A percentile compares a stretch with the other conserved stretches of the same genome.
phyloP scores from a whole-genome alignment of 92 coral and sea anemone genomes.

The Actinostola sp. region DNA sequence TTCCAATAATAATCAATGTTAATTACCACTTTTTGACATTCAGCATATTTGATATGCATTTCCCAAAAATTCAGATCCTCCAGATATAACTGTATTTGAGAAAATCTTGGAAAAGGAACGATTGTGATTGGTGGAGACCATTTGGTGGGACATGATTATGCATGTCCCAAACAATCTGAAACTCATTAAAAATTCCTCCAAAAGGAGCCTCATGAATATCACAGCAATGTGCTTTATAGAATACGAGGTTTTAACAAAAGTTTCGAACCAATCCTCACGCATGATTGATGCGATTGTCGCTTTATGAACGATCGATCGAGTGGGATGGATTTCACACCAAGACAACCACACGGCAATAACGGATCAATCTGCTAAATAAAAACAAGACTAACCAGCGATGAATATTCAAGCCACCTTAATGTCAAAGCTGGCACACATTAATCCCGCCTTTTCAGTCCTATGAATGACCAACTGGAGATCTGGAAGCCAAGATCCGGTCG shows the following conservation, averaged over 20 bases:
- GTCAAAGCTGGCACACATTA: conserved; percentile 66
- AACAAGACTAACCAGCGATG: conserved; percentile 56
- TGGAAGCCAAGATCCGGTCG: conserved; percentile 71
- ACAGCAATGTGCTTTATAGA: conserved; percentile 30
- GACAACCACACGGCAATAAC: conserved; percentile 19
- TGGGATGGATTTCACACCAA: conserved; percentile 11
- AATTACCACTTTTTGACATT: conserved; percentile 26
- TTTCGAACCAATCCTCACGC: conserved; percentile 20
- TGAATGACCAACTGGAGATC: conserved; percentile 49
- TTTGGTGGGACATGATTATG: conserved; percentile 28
- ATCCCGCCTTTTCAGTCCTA: conserved; percentile 64
- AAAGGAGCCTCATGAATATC: conserved; percentile 33
- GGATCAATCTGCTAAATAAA: conserved; percentile 37
- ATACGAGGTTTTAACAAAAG: conserved; percentile 32
- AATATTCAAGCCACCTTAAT: conserved; percentile 71
- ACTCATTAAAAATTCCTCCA: conserved; percentile 35
- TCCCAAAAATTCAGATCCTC: conserved; percentile 6
- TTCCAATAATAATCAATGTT: conserved; percentile 22
- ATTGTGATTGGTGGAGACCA: conserved; percentile 15
- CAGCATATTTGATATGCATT: conserved; percentile 8
- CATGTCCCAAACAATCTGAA: conserved; percentile 34
- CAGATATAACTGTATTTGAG: conserved; percentile 1
- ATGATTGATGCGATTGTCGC: conserved; percentile 21
- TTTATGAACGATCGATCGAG: conserved; percentile 21
- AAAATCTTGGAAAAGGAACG: not conserved